phyloP scores from a whole-genome alignment of 2,888 invertebrate species.

The Oasisia sp. region DNA sequence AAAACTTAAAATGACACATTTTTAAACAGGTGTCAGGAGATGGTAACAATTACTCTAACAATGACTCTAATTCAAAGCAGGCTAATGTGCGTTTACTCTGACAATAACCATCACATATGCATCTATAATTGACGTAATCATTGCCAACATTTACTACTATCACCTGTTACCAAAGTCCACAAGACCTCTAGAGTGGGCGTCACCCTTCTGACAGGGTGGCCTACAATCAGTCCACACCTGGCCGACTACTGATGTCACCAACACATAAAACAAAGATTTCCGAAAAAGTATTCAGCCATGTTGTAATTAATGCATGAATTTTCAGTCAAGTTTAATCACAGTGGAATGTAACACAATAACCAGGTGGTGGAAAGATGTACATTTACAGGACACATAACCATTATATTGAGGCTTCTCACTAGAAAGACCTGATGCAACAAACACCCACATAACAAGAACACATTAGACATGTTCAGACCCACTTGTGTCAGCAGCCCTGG shows the following conservation, averaged over 20 bases:
- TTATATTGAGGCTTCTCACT: no score
- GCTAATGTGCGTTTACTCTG: background rate
- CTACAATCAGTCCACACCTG: background rate
- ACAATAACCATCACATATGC: background rate
- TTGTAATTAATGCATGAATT: no score
- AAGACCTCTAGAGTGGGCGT: background rate
- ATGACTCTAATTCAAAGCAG: background rate
- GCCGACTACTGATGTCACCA: background rate
- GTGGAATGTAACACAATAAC: no score
- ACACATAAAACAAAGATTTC: background rate
- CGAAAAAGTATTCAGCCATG: no score
- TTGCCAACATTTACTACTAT: background rate
- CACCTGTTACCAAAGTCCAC: background rate
- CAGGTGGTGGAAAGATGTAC: no score
- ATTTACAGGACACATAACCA: no score
- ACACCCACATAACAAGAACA: no score
- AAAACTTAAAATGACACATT: background rate
- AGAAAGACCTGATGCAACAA: no score
- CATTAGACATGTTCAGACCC: no score
- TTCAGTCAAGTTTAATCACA: no score
- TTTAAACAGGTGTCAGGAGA: background rate
- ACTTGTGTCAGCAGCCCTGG: no score
- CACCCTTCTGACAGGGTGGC: background rate
- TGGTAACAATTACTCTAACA: background rate
- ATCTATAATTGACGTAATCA: background rate